Evolutionary conservation across 2,113 vertebrate genomes (phyloP).

Genomic region (Ornithorhynchus anatinus): DNA sequence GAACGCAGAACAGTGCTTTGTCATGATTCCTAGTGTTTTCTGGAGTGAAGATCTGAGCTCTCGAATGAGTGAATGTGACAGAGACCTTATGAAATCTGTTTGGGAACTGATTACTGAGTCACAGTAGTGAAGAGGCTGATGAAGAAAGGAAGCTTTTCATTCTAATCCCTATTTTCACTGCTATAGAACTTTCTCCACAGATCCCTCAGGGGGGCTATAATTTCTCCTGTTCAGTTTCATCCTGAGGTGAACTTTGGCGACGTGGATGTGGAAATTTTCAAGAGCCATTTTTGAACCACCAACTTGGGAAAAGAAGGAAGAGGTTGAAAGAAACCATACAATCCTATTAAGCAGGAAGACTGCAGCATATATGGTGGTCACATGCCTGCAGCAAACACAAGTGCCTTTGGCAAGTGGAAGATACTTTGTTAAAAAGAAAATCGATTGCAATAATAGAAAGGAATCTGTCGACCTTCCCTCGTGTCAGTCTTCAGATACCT

Average conservation of each 20-base stretch:
- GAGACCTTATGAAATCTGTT: background rate
- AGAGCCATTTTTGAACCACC: background rate
- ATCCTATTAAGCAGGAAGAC: too few species aligned
- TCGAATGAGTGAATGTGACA: background rate
- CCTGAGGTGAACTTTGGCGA: background rate
- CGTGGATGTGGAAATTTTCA: background rate
- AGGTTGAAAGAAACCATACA: background rate
- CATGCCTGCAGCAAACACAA: accelerated
- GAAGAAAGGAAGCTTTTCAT: background rate
- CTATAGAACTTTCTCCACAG: background rate
- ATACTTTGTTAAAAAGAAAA: background rate
- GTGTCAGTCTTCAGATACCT: too few species aligned
- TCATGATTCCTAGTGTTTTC: constrained; percentile 6
- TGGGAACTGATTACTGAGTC: background rate
- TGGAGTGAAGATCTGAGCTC: constrained; percentile 8
- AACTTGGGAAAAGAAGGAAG: background rate
- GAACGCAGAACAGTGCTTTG: constrained; percentile 13
- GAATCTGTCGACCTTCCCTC: too few species aligned
- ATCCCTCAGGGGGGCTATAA: background rate
- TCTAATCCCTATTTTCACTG: background rate
- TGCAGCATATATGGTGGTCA: too few species aligned
- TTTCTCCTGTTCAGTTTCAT: background rate
- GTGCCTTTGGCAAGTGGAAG: background rate
- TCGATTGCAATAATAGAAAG: background rate
- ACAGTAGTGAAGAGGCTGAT: background rate